Evolutionary conservation across 2,888 invertebrate species (phyloP).

Genomic region (Cephus rjabovi): DNA sequence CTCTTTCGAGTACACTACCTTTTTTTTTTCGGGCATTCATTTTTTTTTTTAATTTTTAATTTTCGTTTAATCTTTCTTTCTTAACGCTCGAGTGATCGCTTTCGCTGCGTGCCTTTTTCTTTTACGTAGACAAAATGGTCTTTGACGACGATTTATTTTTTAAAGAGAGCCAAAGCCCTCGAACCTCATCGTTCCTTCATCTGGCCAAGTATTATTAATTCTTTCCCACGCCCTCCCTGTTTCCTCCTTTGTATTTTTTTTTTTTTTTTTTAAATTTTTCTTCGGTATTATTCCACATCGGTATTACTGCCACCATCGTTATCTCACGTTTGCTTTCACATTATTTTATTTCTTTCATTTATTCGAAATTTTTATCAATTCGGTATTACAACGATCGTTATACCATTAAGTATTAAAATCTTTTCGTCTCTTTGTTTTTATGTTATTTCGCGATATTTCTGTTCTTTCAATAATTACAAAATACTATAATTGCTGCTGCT

Average conservation of each 20-base stretch:
- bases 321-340: constrained; percentile 18
- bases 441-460: too few species aligned
- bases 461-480: not conserved
- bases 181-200: not conserved
- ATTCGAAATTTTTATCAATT: not conserved
- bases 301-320: constrained; percentile 18
- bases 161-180: not conserved
- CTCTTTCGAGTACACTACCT: constrained; percentile 3
- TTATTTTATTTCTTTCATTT: constrained; percentile 11
- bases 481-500: not conserved
- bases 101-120: not conserved
- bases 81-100: constrained; percentile 2
- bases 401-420: not conserved
- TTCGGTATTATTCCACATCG: constrained; percentile 18
- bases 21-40: constrained; percentile 21
- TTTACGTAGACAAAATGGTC: not conserved
- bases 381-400: not conserved
- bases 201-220: not conserved
- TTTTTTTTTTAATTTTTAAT: constrained; percentile 23
- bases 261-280: constrained; percentile 18
- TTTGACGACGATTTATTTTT: constrained; percentile 6
- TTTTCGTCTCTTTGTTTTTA: not conserved
- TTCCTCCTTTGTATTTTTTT: not conserved
- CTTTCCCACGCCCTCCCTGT: not conserved
- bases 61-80: constrained; percentile 7